Evolutionary conservation across 2,888 invertebrate genomes (phyloP).

Genomic region (Rhingia rostrata): DNA sequence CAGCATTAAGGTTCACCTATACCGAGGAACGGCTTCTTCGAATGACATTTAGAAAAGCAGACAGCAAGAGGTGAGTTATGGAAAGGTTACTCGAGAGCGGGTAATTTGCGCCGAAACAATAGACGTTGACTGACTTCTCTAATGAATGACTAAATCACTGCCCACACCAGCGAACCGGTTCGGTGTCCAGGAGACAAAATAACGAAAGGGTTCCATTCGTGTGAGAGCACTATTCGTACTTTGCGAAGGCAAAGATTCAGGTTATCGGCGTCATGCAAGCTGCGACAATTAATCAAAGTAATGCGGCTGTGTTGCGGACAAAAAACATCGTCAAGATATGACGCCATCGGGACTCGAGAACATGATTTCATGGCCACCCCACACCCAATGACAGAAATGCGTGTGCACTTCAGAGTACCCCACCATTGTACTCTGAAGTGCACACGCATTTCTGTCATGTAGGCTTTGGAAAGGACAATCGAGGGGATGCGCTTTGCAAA

Average conservation of each 20-base stretch:
- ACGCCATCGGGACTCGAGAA: conserved; percentile 56
- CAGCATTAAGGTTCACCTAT: conserved; percentile 11
- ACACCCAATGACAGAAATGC: conserved; percentile 36
- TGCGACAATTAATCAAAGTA: conserved; percentile 65
- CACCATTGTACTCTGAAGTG: background rate
- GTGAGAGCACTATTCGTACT: background rate
- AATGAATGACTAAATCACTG: conserved; percentile 29
- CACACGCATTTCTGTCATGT: background rate
- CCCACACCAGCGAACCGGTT: conserved; percentile 45
- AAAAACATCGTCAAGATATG: conserved; percentile 59
- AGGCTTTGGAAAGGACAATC: too few species aligned
- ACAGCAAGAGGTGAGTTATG: conserved; percentile 15
- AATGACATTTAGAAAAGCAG: conserved; percentile 21
- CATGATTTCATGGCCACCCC: conserved; percentile 66
- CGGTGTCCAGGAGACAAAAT: background rate
- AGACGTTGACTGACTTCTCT: background rate
- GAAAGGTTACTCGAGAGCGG: background rate
- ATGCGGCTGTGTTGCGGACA: conserved; percentile 26
- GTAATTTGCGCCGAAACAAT: conserved; percentile 30
- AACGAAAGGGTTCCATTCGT: conserved; percentile 8
- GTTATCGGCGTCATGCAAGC: conserved; percentile 31
- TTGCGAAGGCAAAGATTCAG: conserved; percentile 4
- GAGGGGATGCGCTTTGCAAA: too few species aligned
- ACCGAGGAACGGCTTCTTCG: conserved; percentile 5
- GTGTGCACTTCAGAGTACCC: conserved; percentile 21